These are phyloP conservation scores for Eriocheir sinensis DNA, from an alignment of 1,140 invertebrate genomes.

Conservation along the genomic window DNA sequence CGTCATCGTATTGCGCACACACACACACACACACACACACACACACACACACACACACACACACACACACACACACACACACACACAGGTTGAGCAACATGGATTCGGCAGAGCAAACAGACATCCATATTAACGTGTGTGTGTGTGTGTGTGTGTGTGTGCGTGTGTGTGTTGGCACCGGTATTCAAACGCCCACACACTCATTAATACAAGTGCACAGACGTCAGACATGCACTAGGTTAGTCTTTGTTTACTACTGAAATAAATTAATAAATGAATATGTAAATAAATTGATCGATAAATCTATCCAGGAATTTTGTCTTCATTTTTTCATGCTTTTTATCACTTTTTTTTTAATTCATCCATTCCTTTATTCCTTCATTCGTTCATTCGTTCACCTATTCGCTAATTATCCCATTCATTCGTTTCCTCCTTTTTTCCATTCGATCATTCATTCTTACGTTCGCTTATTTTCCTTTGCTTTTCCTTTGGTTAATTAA, in stretches of 20 bases:
- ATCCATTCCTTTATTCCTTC: no score
- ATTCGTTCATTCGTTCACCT: no score
- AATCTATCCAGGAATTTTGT: not conserved
- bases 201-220: no score
- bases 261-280: not conserved
- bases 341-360: not conserved
- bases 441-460: not conserved
- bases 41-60: no score
- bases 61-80: no score
- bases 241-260: not conserved
- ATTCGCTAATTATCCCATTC: not conserved
- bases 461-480: not conserved
- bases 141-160: constrained; percentile 50
- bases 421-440: not conserved
- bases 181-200: not conserved
- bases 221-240: no score
- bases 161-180: constrained; percentile 17
- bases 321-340: not conserved
- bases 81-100: not conserved
- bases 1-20: no score
- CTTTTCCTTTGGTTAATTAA: not conserved
- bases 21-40: no score
- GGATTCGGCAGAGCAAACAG: not conserved
- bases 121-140: not conserved
- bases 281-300: not conserved